Base-by-base conservation (phyloP, 2,113 vertebrate genomes). In the Plectropomus leopardus region DNA sequence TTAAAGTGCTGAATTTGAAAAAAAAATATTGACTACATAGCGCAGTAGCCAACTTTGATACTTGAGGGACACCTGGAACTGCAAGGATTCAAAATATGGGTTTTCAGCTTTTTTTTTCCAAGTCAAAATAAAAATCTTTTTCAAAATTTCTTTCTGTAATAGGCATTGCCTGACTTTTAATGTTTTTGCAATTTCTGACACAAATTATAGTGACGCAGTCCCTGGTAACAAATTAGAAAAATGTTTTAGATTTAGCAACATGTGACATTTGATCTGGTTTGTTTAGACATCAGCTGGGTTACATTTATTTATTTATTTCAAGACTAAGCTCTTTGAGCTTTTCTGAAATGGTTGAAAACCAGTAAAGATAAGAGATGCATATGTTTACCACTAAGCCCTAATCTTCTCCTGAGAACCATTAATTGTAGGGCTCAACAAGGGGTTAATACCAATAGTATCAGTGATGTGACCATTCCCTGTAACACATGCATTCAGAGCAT, bases 371-470 rank as follows among this genome's bases (percentile, higher is more conserved):
- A 60, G 42, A 36, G 51, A 53, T 34, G 13, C 23, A 71, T 3
- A 60, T 1, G 0, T 70, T 44, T 24, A 69, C 57, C 50, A 53
- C 48, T 40, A 65, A 58, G n/a, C 51, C 45, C 15, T 30, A n/a
- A 60, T 69, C 48, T 61, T 53, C 28, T 30, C 13, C 5, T n/a
- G 65, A 72, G 50, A 72, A 55, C 61, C 26, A 65, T 9, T 58
- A 58, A 82, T 68, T 58, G 73, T 57, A 72, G 42, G 42, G 58
- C 21, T n/a, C 16, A 19, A 1, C 4, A 63, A 34, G n/a, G 8
- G 21, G 21, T 65, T 36, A 36, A 61, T 28, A 77, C 10, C 51
- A 19, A 5, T 3, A 32, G 34, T n/a, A n/a, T n/a, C 17, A n/a
- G 15, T 32, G 21, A 59, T 44, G 54, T 28, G 17, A 69, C 4